Evolutionary conservation across 2,113 vertebrate genomes (phyloP).

Genomic region (Sturnira hondurensis): DNA sequence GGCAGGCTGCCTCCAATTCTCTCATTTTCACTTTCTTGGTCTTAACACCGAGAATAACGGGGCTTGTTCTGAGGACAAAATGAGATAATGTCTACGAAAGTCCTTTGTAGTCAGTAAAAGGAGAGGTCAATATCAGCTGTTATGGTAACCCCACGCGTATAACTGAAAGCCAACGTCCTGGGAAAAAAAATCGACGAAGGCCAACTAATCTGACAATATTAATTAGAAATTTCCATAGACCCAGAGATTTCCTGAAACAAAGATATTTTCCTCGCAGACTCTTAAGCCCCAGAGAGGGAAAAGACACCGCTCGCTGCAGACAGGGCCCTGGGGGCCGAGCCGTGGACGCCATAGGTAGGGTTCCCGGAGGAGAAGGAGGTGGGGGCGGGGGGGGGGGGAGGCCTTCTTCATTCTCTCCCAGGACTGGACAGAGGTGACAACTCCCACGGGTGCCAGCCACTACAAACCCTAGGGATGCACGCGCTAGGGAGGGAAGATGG

Average conservation of each 20-base stretch:
- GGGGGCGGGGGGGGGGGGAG: neutral
- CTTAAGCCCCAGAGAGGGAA: neutral
- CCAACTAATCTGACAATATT: neutral
- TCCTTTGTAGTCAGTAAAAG: neutral
- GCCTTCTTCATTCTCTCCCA: neutral
- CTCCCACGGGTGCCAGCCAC: neutral
- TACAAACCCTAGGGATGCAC: neutral
- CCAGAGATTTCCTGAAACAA: neutral
- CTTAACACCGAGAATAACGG: neutral
- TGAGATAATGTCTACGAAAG: constrained; percentile 36
- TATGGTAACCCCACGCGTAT: neutral
- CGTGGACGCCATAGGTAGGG: no score
- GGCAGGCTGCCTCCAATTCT: neutral
- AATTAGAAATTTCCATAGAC: neutral
- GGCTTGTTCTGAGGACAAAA: neutral
- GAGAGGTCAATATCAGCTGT: neutral
- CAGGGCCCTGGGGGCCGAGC: neutral
- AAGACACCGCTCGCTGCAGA: neutral
- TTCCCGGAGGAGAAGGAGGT: neutral
- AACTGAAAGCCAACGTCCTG: neutral
- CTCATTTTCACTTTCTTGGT: neutral
- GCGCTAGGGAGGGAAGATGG: neutral
- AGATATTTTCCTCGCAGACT: neutral
- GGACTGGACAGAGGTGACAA: neutral
- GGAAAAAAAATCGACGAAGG: neutral